Percentiles rank a stretch among this genome's conserved stretches.
phyloP scores from a whole-genome alignment of 2,888 invertebrate genomes.

The Pseudolycoriella hygida region DNA sequence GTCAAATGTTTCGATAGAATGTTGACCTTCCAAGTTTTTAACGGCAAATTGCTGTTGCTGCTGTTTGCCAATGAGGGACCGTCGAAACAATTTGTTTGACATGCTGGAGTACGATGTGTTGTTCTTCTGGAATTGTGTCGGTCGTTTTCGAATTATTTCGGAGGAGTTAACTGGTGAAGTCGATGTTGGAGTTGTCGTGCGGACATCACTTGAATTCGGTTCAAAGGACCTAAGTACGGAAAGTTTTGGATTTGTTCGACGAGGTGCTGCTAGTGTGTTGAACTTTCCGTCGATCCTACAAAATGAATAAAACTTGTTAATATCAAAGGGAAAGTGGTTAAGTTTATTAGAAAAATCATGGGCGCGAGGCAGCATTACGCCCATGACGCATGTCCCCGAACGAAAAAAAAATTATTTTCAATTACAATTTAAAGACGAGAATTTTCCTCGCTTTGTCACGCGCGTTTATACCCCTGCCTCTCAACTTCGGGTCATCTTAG shows the following conservation, averaged over 20 bases:
- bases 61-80: slow-evolving; percentile 4
- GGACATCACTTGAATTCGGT: not conserved
- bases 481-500: too few species aligned
- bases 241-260: slow-evolving; percentile 1
- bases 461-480: too few species aligned
- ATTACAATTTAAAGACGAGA: too few species aligned
- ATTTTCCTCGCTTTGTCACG: too few species aligned
- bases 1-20: not conserved
- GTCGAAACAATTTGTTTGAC: slow-evolving; percentile 6
- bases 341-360: too few species aligned
- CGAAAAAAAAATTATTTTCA: too few species aligned
- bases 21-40: not conserved
- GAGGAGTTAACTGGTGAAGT: not conserved
- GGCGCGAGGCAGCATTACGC: too few species aligned
- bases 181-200: not conserved
- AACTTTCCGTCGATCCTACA: slow-evolving; percentile 8
- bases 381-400: too few species aligned
- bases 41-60: not conserved
- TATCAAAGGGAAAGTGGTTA: too few species aligned
- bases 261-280: slow-evolving; percentile 5
- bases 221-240: not conserved
- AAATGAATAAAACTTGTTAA: too few species aligned
- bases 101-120: slow-evolving; percentile 3
- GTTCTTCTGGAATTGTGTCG: slow-evolving; percentile 5
- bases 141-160: not conserved